phyloP scores from a whole-genome alignment of 2,888 invertebrate species.

The Hypolimnas misippus region DNA sequence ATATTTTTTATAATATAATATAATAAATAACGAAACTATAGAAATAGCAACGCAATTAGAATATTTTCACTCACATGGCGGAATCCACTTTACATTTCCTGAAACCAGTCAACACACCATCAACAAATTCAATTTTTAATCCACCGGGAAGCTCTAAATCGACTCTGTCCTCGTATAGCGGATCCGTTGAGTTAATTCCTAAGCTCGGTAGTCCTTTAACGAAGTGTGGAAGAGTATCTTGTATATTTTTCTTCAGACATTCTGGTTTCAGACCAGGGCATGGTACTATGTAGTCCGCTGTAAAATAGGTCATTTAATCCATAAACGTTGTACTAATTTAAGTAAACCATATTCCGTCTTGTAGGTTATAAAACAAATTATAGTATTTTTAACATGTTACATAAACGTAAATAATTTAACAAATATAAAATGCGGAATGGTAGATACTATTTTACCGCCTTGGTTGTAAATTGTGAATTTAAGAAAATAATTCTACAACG shows the following conservation, averaged over 20 bases:
- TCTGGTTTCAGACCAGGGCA: slow-evolving; percentile 59
- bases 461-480: too few relatives aligned
- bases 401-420: too few relatives aligned
- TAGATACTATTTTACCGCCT: too few relatives aligned
- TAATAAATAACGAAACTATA: neutral
- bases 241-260: slow-evolving; percentile 60
- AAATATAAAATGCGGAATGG: too few relatives aligned
- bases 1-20: too few relatives aligned
- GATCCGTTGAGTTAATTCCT: slow-evolving; percentile 57
- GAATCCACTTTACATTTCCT: slow-evolving; percentile 63
- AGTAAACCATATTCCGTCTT: too few relatives aligned
- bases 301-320: slow-evolving; percentile 26
- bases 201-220: slow-evolving; percentile 61
- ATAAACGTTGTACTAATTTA: too few relatives aligned
- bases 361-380: too few relatives aligned
- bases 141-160: slow-evolving; percentile 58
- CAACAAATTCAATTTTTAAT: slow-evolving; percentile 57
- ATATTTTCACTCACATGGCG: slow-evolving; percentile 52
- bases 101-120: slow-evolving; percentile 63
- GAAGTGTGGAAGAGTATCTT: slow-evolving; percentile 59
- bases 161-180: slow-evolving; percentile 52
- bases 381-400: too few relatives aligned
- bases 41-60: neutral
- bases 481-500: too few relatives aligned
- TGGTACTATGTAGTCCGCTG: slow-evolving; percentile 57